A percentile compares a stretch with the other conserved stretches of the same genome.
phyloP scores from a whole-genome alignment of 2,113 vertebrate species.

The Silurus asotus region DNA sequence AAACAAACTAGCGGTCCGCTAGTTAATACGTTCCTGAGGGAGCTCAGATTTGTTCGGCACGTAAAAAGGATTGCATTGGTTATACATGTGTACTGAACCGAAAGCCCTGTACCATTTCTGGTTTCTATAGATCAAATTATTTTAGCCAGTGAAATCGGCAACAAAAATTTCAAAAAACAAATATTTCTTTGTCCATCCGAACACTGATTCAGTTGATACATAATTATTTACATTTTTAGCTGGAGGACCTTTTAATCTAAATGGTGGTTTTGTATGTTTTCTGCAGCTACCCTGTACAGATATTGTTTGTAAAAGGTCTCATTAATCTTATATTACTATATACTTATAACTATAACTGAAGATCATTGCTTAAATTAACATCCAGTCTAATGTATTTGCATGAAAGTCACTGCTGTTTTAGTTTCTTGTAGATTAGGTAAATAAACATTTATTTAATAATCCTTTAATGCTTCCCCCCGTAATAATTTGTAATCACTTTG shows the following conservation, averaged over 20 bases:
- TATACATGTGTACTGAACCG: too few relatives aligned
- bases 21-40: too few relatives aligned
- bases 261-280: background rate
- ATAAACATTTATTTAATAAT: background rate
- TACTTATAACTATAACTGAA: background rate
- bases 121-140: background rate
- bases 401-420: background rate
- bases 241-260: background rate
- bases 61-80: too few relatives aligned
- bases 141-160: background rate
- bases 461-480: background rate
- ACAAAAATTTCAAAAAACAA: background rate
- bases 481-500: background rate
- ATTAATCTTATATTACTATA: background rate
- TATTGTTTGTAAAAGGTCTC: background rate
- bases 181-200: background rate
- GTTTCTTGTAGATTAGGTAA: background rate
- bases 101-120: too few relatives aligned
- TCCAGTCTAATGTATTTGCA: background rate
- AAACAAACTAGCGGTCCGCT: too few relatives aligned
- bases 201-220: background rate
- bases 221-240: background rate
- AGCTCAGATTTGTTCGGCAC: too few relatives aligned
- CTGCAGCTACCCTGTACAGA: background rate
- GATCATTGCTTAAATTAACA: background rate